A percentile compares a stretch with the other conserved stretches of the same genome.
phyloP scores from a whole-genome alignment of 2,888 invertebrate genomes.

The Peribatodes rhomboidaria region DNA sequence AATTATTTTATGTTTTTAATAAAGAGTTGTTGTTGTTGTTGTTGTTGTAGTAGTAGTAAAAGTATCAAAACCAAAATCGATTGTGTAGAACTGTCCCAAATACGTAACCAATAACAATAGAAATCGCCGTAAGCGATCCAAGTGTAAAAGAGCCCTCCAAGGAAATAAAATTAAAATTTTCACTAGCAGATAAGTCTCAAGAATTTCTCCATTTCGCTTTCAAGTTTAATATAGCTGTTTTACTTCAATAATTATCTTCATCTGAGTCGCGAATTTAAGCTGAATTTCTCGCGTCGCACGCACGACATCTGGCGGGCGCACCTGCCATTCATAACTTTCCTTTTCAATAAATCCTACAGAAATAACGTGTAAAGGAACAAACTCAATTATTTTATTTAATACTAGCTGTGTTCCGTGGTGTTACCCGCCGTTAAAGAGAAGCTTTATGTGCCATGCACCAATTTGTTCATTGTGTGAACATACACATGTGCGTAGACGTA shows the following conservation, averaged over 20 bases:
- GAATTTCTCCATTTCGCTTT: slow-evolving; percentile 47
- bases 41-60: no score
- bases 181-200: slow-evolving; percentile 49
- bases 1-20: no score
- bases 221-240: slow-evolving; percentile 53
- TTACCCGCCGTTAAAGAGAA: no score
- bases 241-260: slow-evolving; percentile 62
- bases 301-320: slow-evolving; percentile 64
- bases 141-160: slow-evolving; percentile 17
- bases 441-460: no score
- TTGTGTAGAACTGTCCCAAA: no score
- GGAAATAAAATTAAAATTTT: slow-evolving; percentile 49
- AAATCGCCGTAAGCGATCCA: background rate
- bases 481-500: no score
- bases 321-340: slow-evolving; percentile 72
- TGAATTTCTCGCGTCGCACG: slow-evolving; percentile 53
- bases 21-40: no score
- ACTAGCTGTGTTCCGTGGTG: no score
- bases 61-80: no score
- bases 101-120: no score
- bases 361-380: slow-evolving; percentile 50
- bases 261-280: slow-evolving; percentile 58
- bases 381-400: slow-evolving; percentile 53
- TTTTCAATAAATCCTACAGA: slow-evolving; percentile 70
- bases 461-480: no score